These are phyloP conservation scores for Dendrolimus punctatus DNA, from an alignment of 1,140 invertebrate genomes.

Conservation along the genomic window DNA sequence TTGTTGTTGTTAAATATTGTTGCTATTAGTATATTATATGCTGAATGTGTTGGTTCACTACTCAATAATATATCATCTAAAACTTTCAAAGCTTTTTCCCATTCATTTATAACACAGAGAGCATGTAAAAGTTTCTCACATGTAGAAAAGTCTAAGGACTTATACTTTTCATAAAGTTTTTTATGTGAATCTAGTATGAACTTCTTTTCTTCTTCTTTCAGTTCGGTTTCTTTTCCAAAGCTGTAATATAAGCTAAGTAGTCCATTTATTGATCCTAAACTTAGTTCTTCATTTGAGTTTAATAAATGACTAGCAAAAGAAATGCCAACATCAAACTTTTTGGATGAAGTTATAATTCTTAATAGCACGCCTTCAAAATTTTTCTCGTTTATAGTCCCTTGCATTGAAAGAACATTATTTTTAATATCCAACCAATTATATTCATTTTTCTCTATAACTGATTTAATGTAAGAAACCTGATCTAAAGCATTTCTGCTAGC, in stretches of 20 bases:
- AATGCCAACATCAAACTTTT: conserved; percentile 66
- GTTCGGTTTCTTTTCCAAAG: conserved; percentile 33
- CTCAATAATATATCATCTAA: conserved; percentile 73
- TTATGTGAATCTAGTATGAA: conserved; percentile 73
- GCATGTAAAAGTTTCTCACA: conserved; percentile 74
- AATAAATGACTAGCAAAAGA: conserved; percentile 74
- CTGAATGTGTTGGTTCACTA: conserved; percentile 27
- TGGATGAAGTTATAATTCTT: conserved; percentile 52
- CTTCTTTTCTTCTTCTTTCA: conserved; percentile 66
- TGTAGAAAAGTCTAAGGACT: conserved; percentile 72
- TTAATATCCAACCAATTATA: conserved; percentile 47
- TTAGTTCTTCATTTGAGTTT: conserved; percentile 57
- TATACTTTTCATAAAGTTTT: conserved; percentile 70
- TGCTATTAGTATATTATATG: conserved; percentile 65
- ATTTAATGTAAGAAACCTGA: conserved; percentile 42
- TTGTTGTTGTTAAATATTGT: conserved; percentile 74
- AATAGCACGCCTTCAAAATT: conserved; percentile 75
- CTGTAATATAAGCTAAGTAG: conserved; percentile 71
- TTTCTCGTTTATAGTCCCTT: conserved; percentile 47
- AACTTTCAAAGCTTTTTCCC: conserved; percentile 74
- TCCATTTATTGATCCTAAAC: conserved; percentile 69
- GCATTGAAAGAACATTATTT: conserved; percentile 31
- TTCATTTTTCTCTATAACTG: conserved; percentile 18
- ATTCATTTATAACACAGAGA: conserved; percentile 75
- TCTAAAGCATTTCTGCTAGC: conserved; percentile 13